Percentiles rank a stretch among this genome's conserved stretches.
phyloP scores from a whole-genome alignment of 53 echinoderm and acorn worm genomes.

The Zoroaster sp. region DNA sequence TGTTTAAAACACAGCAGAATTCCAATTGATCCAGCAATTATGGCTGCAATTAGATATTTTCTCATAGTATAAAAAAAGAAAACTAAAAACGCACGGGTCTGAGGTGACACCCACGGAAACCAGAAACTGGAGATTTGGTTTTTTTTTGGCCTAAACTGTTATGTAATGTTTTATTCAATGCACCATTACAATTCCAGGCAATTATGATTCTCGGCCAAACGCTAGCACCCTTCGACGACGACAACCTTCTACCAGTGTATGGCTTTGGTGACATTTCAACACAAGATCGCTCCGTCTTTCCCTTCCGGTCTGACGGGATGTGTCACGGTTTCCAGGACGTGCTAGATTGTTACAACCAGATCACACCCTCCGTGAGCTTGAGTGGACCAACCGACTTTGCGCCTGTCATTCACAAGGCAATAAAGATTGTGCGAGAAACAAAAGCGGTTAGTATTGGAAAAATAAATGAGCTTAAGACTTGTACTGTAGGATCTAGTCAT shows the following conservation, averaged over 20 bases:
- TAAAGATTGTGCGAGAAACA: slow-evolving; percentile 84
- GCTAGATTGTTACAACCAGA: slow-evolving; percentile 74
- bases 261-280: slow-evolving; percentile 92
- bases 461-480: too few species aligned
- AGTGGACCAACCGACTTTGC: slow-evolving; percentile 97
- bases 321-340: slow-evolving; percentile 90
- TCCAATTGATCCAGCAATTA: too few species aligned
- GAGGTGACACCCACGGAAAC: too few species aligned
- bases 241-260: slow-evolving; percentile 86
- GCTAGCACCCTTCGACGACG: slow-evolving; percentile 92
- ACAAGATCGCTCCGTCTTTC: slow-evolving; percentile 81
- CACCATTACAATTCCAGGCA: slow-evolving; percentile 63
- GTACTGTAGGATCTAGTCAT: too few species aligned
- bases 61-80: too few species aligned
- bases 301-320: slow-evolving; percentile 72
- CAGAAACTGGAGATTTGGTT: too few species aligned
- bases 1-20: too few species aligned
- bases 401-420: slow-evolving; percentile 80
- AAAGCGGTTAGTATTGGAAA: slow-evolving; percentile 73
- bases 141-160: too few species aligned
- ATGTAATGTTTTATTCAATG: too few species aligned
- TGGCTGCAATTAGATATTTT: too few species aligned
- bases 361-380: slow-evolving; percentile 72
- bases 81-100: too few species aligned
- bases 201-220: slow-evolving; percentile 88